Base-by-base conservation (phyloP, 2,113 vertebrate species). In the Electrona antarctica region DNA sequence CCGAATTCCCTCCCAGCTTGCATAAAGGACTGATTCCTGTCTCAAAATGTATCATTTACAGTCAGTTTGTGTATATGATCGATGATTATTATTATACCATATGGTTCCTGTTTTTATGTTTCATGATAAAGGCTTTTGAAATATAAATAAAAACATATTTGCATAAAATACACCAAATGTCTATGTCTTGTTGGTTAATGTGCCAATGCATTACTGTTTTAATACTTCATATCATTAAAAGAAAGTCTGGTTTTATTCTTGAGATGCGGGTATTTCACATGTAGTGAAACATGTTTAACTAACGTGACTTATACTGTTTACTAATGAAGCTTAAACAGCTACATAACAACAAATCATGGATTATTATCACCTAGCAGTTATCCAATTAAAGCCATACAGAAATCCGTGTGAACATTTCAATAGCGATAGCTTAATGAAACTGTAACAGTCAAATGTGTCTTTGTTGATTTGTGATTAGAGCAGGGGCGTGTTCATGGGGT, bases 381-480 rank as follows among this genome's bases (percentile, higher is more conserved):
- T 41, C 72, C 81, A 80, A 86, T 90, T 86, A 86, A 64, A 84
- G 63, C 60, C 52, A 61, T 28, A 3, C 47, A 69, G 33, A 79
- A 70, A 84, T 81, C 60, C 62, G 76, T 76, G 67, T 7, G 50
- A 86, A 76, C 75, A 64, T 77, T 71, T 84, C 55, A 85, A 87
- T 79, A 77, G 69, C 61, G 83, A 77, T 73, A 67, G 82, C 75
- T 83, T 82, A 84, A 90, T 78, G 78, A 89, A 76, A 83, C 80
- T 50, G 8, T 12, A 67, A 67, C 78, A 88, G 77, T 85, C 74
- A 72, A 80, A 79, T 21, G 9, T 76, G 84, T 91, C 89, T 82
- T 78, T 69, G 84, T 83, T 79, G 87, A 92, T 92, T 82, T 91
- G 84, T 81, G 85, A 91, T 93, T 92, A 91, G 85, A 76, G 73